These are phyloP conservation scores for Poecile montanus DNA, from an alignment of 2,797 vertebrate genomes.

Conservation along the genomic window DNA sequence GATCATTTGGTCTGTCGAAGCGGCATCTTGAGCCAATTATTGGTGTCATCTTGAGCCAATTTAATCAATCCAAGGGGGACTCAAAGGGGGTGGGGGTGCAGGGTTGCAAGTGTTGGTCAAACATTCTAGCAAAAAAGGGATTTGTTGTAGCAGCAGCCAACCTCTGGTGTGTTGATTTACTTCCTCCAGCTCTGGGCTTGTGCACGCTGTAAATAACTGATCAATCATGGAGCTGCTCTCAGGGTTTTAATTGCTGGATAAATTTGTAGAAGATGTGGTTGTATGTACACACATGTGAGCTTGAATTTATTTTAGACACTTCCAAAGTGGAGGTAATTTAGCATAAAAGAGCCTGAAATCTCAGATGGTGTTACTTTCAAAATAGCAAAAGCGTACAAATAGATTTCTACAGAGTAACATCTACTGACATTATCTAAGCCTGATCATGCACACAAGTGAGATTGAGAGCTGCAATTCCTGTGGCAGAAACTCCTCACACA, in stretches of 20 bases:
- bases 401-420: neutral
- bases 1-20: constrained; percentile 92
- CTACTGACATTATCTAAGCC: constrained; percentile 19
- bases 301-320: neutral
- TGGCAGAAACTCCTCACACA: neutral
- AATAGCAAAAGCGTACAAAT: neutral
- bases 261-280: neutral
- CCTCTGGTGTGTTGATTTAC: constrained; percentile 39
- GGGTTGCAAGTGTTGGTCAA: constrained; percentile 94
- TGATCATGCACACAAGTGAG: neutral
- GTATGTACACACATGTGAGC: neutral
- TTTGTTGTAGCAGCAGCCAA: constrained; percentile 66
- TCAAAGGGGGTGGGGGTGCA: constrained; percentile 75
- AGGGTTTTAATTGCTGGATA: neutral
- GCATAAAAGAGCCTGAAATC: constrained; percentile 26
- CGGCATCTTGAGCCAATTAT: constrained; percentile 99
- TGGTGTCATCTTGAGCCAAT: constrained; percentile 99
- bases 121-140: constrained; percentile 83
- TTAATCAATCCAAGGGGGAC: constrained; percentile 95
- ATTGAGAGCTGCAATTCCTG: neutral
- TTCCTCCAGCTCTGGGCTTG: constrained; percentile 19
- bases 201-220: constrained; percentile 31
- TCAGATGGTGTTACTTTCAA: neutral
- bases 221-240: neutral
- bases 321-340: neutral